phyloP scores from a whole-genome alignment of 1,140 invertebrate genomes.

The Tetramorium alpestre region DNA sequence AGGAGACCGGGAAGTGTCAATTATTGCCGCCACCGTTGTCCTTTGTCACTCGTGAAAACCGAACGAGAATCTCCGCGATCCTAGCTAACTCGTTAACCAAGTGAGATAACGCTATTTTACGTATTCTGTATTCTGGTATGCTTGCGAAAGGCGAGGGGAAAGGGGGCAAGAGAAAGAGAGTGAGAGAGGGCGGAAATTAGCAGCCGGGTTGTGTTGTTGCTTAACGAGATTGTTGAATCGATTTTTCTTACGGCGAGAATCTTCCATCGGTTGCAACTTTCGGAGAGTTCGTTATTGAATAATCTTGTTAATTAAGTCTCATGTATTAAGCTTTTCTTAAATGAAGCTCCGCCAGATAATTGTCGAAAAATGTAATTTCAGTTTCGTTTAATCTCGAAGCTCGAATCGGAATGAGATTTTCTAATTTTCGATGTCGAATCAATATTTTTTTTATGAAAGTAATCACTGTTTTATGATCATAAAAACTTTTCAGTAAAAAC shows the following conservation, averaged over 20 bases:
- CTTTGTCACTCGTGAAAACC: conserved; percentile 12
- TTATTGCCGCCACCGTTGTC: conserved; percentile 11
- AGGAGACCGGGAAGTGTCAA: conserved; percentile 19
- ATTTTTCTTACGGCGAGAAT: conserved; percentile 42
- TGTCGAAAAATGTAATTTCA: conserved; percentile 9
- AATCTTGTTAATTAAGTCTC: conserved; percentile 51
- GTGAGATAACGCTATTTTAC: conserved; percentile 20
- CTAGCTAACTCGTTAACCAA: conserved; percentile 3
- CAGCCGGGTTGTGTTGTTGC: conserved; percentile 33
- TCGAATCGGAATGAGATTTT: background rate
- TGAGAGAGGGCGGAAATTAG: background rate
- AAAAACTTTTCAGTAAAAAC: background rate
- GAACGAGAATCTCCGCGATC: conserved; percentile 14
- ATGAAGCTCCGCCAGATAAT: conserved; percentile 1
- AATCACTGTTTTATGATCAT: background rate
- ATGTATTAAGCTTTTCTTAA: conserved; percentile 11
- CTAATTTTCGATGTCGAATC: background rate
- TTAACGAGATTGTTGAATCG: conserved; percentile 52
- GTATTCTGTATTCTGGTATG: conserved; percentile 9
- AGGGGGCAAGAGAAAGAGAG: background rate
- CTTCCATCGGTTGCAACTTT: conserved; percentile 36
- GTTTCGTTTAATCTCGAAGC: background rate
- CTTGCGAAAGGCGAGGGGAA: background rate
- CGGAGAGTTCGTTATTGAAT: conserved; percentile 49
- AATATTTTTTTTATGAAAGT: background rate